Conservation (phyloP, 1,140 invertebrate species). For the Coenobita brevimanus region DNA sequence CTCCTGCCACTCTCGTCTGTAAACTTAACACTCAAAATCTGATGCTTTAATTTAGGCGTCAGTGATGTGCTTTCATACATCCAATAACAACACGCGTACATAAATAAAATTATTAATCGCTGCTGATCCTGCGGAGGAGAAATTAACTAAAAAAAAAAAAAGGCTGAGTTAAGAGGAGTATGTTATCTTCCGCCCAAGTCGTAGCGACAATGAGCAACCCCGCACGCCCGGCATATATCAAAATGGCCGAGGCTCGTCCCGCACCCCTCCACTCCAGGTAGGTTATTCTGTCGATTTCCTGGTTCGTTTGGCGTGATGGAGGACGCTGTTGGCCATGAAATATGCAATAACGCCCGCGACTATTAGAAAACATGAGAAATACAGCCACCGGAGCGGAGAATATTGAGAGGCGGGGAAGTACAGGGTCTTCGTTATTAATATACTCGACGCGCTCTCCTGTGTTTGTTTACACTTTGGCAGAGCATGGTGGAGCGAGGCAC, state of each 20-base stretch:
- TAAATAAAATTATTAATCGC: too few species aligned
- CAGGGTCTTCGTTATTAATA: not conserved
- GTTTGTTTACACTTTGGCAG: constrained; percentile 14
- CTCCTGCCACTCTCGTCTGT: too few species aligned
- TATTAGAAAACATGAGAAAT: constrained; percentile 55
- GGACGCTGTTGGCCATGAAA: constrained; percentile 48
- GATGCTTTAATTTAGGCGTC: too few species aligned
- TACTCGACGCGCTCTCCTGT: not conserved
- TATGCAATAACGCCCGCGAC: constrained; percentile 44
- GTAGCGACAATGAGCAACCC: constrained; percentile 10
- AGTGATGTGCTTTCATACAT: too few species aligned
- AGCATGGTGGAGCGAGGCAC: too few species aligned
- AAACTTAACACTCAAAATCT: too few species aligned
- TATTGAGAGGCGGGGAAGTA: not conserved
- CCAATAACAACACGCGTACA: too few species aligned
- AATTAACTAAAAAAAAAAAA: too few species aligned
- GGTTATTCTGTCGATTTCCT: constrained; percentile 50
- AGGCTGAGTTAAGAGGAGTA: too few species aligned
- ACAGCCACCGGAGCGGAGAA: constrained; percentile 11
- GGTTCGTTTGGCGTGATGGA: constrained; percentile 47
- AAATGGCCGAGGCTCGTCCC: constrained; percentile 46
- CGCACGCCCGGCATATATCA: constrained; percentile 25
- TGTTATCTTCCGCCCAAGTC: too few species aligned
- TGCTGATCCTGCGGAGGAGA: too few species aligned
- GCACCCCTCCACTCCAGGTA: constrained; percentile 12